phyloP scores from a whole-genome alignment of 2,113 vertebrate species.

The Phaetusa simplex region DNA sequence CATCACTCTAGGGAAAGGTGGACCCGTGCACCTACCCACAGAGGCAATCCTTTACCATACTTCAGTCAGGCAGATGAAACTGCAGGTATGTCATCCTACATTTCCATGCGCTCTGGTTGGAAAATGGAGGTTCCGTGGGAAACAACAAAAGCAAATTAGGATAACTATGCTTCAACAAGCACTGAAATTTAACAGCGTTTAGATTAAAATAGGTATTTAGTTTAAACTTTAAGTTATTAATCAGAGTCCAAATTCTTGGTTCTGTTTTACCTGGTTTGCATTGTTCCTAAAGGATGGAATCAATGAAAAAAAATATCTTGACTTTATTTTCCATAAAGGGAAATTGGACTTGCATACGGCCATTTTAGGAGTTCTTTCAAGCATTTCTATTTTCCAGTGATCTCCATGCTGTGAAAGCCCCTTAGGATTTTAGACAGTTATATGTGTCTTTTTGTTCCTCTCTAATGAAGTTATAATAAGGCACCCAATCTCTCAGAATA shows the following conservation, averaged over 20 bases:
- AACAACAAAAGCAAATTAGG: not conserved
- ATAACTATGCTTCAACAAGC: not conserved
- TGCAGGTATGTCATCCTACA: accelerated
- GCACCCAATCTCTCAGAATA: not conserved
- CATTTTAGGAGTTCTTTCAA: not conserved
- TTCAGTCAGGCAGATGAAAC: not conserved
- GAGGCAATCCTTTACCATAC: not conserved
- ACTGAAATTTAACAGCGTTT: not conserved
- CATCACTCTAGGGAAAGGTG: not conserved
- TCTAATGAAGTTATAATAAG: not conserved
- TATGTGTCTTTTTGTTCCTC: not conserved
- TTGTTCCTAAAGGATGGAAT: not conserved
- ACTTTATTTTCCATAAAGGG: not conserved
- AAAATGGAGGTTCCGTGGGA: not conserved
- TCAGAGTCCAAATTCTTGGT: not conserved
- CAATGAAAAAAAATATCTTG: not conserved
- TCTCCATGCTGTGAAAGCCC: not conserved
- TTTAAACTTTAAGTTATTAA: not conserved
- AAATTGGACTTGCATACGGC: not conserved
- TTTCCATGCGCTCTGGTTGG: not conserved
- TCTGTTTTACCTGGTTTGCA: not conserved
- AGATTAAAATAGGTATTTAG: not conserved
- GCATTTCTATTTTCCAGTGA: not conserved
- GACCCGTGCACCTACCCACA: not conserved
- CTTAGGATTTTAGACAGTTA: not conserved